Evolutionary conservation across 1,140 invertebrate species (phyloP).

Genomic region (Ericerus pela): DNA sequence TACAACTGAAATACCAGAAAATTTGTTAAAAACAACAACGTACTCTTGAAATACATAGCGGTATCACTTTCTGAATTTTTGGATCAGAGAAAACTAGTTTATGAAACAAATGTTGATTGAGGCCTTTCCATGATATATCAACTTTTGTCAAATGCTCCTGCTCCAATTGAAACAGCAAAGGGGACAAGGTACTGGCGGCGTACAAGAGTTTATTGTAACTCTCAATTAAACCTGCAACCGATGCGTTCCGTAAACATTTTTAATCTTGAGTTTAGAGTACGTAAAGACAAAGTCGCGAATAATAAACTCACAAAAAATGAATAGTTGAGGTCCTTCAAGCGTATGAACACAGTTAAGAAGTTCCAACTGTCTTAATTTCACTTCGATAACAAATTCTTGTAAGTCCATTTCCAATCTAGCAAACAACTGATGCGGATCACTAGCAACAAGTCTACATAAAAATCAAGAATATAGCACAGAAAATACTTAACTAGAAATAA

Average conservation of each 20-base stretch:
- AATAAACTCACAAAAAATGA: constrained; percentile 34
- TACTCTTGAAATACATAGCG: background rate
- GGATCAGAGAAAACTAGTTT: constrained; percentile 42
- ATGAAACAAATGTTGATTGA: constrained; percentile 48
- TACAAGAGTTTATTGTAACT: constrained; percentile 43
- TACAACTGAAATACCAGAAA: too few relatives aligned
- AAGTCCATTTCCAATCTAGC: constrained; percentile 43
- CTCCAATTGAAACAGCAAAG: constrained; percentile 40
- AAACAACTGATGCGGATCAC: constrained; percentile 45
- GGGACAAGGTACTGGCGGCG: constrained; percentile 38
- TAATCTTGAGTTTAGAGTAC: constrained; percentile 1
- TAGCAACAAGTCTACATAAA: constrained; percentile 38
- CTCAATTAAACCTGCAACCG: constrained; percentile 37
- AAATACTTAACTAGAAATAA: background rate
- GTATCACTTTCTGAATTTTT: constrained; percentile 5
- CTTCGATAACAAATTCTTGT: constrained; percentile 45
- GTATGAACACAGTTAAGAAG: constrained; percentile 33
- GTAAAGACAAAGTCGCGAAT: constrained; percentile 11
- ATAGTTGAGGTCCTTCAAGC: constrained; percentile 35
- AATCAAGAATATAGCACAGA: background rate
- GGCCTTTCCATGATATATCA: constrained; percentile 43
- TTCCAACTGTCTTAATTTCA: constrained; percentile 42
- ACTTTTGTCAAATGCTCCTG: constrained; percentile 40
- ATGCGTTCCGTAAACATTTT: background rate
- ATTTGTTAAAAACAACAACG: too few relatives aligned